These are phyloP conservation scores for Ctenopoma multispine DNA, from an alignment of 2,797 vertebrate species.

Conservation along the genomic window DNA sequence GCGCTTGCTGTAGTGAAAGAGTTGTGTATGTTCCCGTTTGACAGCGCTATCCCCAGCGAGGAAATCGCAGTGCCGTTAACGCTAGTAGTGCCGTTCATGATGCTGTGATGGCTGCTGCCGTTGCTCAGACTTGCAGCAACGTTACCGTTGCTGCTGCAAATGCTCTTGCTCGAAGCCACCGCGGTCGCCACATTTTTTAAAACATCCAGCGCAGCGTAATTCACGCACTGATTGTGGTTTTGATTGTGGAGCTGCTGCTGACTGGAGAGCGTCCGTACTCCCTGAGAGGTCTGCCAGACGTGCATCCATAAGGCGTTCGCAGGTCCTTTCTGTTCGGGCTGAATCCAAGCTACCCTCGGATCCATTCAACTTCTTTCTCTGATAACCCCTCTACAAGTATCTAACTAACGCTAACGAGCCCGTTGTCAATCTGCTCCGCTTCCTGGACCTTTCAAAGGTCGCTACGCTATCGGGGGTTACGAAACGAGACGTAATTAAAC, in stretches of 20 bases:
- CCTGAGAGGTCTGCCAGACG: constrained; percentile 98
- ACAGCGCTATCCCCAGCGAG: constrained; percentile 62
- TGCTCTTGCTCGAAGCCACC: constrained; percentile 73
- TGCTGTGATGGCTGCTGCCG: constrained; percentile 75
- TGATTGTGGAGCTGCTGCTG: constrained; percentile 86
- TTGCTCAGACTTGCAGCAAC: constrained; percentile 53
- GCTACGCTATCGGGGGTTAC: constrained; percentile 44
- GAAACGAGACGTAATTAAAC: constrained; percentile 64
- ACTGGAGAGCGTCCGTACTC: constrained; percentile 84
- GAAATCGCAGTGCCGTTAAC: constrained; percentile 64
- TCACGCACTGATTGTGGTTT: constrained; percentile 85
- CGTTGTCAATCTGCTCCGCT: constrained; percentile 64
- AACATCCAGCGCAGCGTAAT: constrained; percentile 81
- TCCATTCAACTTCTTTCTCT: constrained; percentile 91
- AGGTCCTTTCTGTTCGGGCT: constrained; percentile 99
- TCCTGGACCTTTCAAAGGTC: constrained; percentile 44
- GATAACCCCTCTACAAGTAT: constrained; percentile 65
- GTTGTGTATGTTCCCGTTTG: constrained; percentile 66
- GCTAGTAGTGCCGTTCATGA: constrained; percentile 67
- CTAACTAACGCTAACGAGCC: constrained; percentile 69
- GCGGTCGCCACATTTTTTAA: constrained; percentile 79
- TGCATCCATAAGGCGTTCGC: constrained; percentile 99
- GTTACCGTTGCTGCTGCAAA: constrained; percentile 65
- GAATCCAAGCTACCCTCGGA: constrained; percentile 99
- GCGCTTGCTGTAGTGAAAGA: constrained; percentile 64